Conservation (phyloP, 64 coral and sea anemone genomes). For the Trachythela sp. region DNA sequence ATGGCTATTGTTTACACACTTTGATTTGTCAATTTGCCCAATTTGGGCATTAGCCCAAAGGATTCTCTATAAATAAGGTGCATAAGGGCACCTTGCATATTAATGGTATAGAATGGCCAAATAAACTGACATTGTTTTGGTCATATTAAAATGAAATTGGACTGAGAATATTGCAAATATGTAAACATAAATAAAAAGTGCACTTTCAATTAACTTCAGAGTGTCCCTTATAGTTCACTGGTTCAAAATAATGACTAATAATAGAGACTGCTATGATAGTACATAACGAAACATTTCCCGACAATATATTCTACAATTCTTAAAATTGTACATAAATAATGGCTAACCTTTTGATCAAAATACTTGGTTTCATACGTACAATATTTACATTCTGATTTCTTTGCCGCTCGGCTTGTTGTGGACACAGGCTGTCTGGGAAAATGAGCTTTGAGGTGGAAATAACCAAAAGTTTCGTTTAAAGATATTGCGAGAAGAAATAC, state of each 20-base stretch:
- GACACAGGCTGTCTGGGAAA: conserved; percentile 55
- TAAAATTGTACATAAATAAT: too few species aligned
- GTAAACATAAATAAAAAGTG: not conserved
- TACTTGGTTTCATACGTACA: conserved; percentile 83
- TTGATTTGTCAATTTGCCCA: too few species aligned
- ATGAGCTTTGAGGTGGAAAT: conserved; percentile 61
- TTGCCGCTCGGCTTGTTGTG: conserved; percentile 44
- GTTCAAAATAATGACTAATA: too few species aligned
- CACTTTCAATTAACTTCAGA: too few species aligned
- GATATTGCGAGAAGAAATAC: not conserved
- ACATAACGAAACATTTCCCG: not conserved
- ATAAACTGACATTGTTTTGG: too few species aligned
- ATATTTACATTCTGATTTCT: conserved; percentile 64
- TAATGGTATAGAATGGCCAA: too few species aligned
- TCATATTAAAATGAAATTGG: not conserved
- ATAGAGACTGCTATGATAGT: not conserved
- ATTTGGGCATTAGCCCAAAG: too few species aligned
- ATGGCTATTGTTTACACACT: too few species aligned
- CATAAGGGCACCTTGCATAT: too few species aligned
- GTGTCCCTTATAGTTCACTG: too few species aligned
- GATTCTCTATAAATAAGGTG: too few species aligned
- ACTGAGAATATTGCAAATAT: not conserved
- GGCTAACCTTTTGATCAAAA: conserved; percentile 67
- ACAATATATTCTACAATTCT: too few species aligned
- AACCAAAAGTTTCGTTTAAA: not conserved